phyloP scores from a whole-genome alignment of 2,113 vertebrate species.

The Trochalopteron elliotii region DNA sequence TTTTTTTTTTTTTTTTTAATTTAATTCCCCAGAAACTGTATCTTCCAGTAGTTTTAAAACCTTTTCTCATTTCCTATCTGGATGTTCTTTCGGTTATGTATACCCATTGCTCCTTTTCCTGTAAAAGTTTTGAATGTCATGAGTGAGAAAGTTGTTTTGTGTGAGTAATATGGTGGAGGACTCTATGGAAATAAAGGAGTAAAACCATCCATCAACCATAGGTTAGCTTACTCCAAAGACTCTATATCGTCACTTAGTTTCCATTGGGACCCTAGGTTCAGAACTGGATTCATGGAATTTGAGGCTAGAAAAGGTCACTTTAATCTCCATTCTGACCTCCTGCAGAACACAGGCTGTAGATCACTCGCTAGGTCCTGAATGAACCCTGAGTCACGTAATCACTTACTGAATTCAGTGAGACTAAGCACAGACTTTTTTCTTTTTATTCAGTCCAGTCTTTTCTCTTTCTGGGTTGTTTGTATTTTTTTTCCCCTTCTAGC shows the following conservation, averaged over 20 bases:
- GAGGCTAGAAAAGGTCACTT: constrained; percentile 24
- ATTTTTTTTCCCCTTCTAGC: background rate
- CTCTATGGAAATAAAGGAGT: constrained; percentile 21
- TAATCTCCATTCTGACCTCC: constrained; percentile 32
- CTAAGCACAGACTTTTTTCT: background rate
- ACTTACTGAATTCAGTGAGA: background rate
- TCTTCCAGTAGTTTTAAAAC: background rate
- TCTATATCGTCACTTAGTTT: background rate
- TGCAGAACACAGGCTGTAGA: constrained; percentile 11
- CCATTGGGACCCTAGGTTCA: background rate
- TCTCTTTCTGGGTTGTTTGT: background rate
- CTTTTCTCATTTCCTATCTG: background rate
- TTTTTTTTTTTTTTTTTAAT: background rate
- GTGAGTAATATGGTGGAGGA: constrained; percentile 22
- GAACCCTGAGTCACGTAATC: background rate
- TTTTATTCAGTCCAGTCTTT: background rate
- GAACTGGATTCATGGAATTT: constrained; percentile 3
- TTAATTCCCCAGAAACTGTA: background rate
- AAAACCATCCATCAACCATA: background rate
- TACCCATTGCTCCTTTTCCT: constrained; percentile 27
- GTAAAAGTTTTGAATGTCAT: constrained; percentile 57
- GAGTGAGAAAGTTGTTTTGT: constrained; percentile 6
- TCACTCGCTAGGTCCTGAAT: background rate
- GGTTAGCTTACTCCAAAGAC: constrained; percentile 8
- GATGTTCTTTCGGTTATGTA: background rate